Conservation (phyloP, 2,888 invertebrate species). For the Lathronympha strigana region DNA sequence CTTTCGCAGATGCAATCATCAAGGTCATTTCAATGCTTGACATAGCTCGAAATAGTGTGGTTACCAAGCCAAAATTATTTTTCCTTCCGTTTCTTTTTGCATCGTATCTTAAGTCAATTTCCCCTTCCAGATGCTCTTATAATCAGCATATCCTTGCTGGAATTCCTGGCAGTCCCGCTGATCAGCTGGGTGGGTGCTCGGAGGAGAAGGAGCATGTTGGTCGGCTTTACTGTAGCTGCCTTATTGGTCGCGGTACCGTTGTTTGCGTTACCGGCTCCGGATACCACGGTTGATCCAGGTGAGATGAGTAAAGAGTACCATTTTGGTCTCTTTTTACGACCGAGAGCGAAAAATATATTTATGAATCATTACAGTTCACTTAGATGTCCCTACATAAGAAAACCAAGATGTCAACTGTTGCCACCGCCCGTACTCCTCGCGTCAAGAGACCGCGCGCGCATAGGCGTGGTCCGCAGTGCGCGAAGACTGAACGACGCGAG, state of each 20-base stretch:
- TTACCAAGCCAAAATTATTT: too few species aligned
- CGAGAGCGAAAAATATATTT: too few species aligned
- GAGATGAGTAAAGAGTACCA: not conserved
- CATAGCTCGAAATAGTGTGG: too few species aligned
- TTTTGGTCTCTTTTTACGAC: not conserved
- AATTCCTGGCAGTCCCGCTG: conserved; percentile 28
- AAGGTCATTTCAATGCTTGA: too few species aligned
- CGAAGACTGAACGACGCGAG: too few species aligned
- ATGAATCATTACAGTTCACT: too few species aligned
- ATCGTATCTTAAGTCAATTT: not conserved
- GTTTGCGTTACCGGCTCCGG: conserved; percentile 23
- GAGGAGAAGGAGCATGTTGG: conserved; percentile 15
- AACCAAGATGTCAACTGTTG: too few species aligned
- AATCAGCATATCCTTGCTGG: conserved; percentile 24
- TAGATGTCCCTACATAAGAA: too few species aligned
- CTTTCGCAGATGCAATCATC: too few species aligned
- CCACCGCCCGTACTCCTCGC: too few species aligned
- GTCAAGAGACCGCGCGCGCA: too few species aligned
- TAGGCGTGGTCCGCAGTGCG: too few species aligned
- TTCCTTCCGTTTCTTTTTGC: not conserved
- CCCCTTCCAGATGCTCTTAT: conserved; percentile 22
- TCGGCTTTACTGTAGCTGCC: conserved; percentile 9
- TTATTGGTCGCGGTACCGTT: conserved; percentile 10
- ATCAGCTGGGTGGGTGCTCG: conserved; percentile 25
- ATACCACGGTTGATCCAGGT: conserved; percentile 12